Conservation (phyloP, 1,140 invertebrate species). For the Drosophila yakuba region DNA sequence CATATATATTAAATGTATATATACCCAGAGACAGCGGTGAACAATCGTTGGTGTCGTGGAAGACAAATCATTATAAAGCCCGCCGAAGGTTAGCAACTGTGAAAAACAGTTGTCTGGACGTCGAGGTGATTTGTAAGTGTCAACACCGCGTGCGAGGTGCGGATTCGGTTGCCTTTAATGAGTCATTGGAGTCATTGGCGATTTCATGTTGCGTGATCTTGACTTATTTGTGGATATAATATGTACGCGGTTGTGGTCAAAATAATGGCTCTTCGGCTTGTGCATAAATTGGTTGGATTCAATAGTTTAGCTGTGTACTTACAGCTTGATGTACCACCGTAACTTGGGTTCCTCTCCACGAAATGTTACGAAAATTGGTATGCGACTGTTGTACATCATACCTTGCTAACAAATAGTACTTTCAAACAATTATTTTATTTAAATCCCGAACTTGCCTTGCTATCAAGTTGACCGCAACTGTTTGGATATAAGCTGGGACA, state of each 20-base stretch:
- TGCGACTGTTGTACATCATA: no score
- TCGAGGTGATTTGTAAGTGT: conserved; percentile 79
- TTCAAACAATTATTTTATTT: neutral
- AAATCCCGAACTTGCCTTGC: neutral
- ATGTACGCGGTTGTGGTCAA: conserved; percentile 25
- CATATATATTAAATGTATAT: conserved; percentile 9
- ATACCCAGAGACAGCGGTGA: conserved; percentile 21
- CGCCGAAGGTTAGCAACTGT: conserved; percentile 73
- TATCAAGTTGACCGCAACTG: neutral
- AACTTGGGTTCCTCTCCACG: neutral
- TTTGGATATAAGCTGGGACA: neutral
- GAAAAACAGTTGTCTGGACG: conserved; percentile 43
- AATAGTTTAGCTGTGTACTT: no score
- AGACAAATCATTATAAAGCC: conserved; percentile 69
- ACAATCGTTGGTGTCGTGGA: conserved; percentile 47
- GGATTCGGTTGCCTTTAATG: conserved; percentile 62
- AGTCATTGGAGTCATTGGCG: conserved; percentile 74
- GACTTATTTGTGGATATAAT: conserved; percentile 51
- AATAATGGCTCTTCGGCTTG: no score
- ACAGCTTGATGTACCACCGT: neutral
- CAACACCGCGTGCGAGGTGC: conserved; percentile 61
- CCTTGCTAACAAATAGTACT: no score
- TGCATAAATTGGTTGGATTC: no score
- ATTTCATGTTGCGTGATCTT: conserved; percentile 79
- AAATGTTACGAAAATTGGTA: neutral